phyloP scores from a whole-genome alignment of 2,797 vertebrate genomes.

The Cuculus canorus region DNA sequence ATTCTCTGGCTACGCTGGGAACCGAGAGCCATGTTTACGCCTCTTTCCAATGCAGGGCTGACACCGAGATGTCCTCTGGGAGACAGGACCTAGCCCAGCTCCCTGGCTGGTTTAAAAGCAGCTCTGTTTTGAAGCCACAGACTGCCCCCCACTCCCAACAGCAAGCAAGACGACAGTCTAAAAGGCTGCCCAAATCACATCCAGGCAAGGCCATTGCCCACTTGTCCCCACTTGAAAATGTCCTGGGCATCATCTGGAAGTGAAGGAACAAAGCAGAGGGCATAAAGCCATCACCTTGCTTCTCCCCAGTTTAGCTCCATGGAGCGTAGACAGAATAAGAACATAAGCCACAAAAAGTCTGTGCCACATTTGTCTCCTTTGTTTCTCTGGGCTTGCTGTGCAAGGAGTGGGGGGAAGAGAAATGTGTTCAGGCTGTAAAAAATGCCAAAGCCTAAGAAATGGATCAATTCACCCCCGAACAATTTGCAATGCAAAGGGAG shows the following conservation, averaged over 20 bases:
- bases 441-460: constrained; percentile 13
- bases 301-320: not conserved
- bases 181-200: constrained; percentile 16
- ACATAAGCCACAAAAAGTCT: not conserved
- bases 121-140: not conserved
- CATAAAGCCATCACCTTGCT: not conserved
- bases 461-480: constrained; percentile 6
- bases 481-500: constrained; percentile 21
- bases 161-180: not conserved
- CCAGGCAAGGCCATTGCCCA: not conserved
- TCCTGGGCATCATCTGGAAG: not conserved
- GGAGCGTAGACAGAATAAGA: not conserved
- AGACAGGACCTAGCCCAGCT: not conserved
- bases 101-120: not conserved
- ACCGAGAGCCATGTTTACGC: not conserved
- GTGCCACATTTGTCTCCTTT: constrained; percentile 19
- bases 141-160: not conserved
- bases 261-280: not conserved
- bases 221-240: not conserved
- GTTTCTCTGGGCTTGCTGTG: constrained; percentile 2
- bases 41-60: not conserved
- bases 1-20: not conserved
- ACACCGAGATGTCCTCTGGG: not conserved
- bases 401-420: constrained; percentile 7
- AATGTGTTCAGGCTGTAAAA: constrained; percentile 1